Base-by-base conservation (phyloP, 2,888 invertebrate genomes). In the Melinaea menophilus region DNA sequence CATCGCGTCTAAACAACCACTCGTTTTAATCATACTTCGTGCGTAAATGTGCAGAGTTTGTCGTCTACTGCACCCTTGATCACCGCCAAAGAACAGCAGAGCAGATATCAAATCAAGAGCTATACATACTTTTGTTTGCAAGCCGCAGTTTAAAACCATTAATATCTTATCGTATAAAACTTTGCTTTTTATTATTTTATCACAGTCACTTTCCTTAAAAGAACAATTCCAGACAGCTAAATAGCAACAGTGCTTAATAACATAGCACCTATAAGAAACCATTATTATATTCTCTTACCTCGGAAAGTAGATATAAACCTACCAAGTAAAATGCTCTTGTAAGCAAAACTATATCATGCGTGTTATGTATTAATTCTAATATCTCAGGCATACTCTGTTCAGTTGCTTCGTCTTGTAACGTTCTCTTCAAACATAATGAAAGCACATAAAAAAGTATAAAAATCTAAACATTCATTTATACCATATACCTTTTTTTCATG, bases 1-100 rank as follows among this genome's bases (percentile, higher is more conserved):
- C 81, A 90, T 82, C 9, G 75, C 72, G 12, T 78, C 73, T 54
- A 91, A 72, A 67, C 89, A 87, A 5, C 90, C 90, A 69, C 85
- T 88, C 56, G 71, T 73, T 69, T 86, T 76, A 2, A 87, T 75
- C 79, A 80, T 80, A 60, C 84, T 84, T 64, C 79, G 81, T 2
- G 85, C 83, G 65, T 81, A 78, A 5, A 74, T 66, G 4, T 75
- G 70, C 60, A 84, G 71, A 9, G 75, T 71, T 51, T 67, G 73
- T 45, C 63, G 75, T 31, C 68, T 72, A 9, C 73, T 72, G 1
- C 64, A 68, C n/a, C 58, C 71, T 2, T 69, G 72, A 37, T 76
- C 80, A 2, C 76, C 72, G 12, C 77, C 76, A 3, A 70, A 66
- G 59, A 78, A 79, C 11, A 88, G 69, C 35, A 90, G 67, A 2